A percentile compares a stretch with the other conserved stretches of the same genome.
phyloP scores from a whole-genome alignment of 2,888 invertebrate genomes.

The Hirtodrosophila alboralis region DNA sequence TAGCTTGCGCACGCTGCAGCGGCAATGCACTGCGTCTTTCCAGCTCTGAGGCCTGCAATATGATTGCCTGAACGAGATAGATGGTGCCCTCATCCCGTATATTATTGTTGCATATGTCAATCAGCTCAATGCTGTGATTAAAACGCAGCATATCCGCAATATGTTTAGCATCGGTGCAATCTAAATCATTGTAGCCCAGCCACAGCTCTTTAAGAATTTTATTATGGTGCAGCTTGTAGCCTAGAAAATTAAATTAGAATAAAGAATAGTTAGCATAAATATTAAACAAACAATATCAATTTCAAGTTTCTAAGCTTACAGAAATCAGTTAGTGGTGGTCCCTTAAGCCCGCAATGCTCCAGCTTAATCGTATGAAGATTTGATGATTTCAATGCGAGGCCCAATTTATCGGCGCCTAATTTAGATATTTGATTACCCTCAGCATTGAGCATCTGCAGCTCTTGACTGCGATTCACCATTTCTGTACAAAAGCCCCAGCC shows the following conservation, averaged over 20 bases:
- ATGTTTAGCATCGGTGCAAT: constrained; percentile 90
- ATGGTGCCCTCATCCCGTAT: constrained; percentile 88
- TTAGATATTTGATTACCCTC: constrained; percentile 83
- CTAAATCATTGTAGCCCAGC: constrained; percentile 92
- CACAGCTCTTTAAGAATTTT: constrained; percentile 90
- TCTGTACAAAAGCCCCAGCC: constrained; percentile 92
- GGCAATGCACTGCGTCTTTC: constrained; percentile 73
- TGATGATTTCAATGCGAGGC: constrained; percentile 89
- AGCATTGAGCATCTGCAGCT: constrained; percentile 81
- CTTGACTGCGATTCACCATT: constrained; percentile 83
- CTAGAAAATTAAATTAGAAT: no score
- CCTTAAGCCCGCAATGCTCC: constrained; percentile 90
- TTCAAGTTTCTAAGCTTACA: no score
- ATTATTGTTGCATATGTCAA: constrained; percentile 91
- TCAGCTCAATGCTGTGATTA: constrained; percentile 90
- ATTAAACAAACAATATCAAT: no score
- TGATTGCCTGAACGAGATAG: constrained; percentile 90
- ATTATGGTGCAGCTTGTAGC: constrained; percentile 92
- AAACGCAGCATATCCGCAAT: constrained; percentile 89
- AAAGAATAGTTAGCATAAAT: no score
- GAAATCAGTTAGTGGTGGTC: constrained; percentile 89
- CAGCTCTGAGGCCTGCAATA: constrained; percentile 86
- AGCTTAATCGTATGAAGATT: constrained; percentile 90
- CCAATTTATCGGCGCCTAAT: constrained; percentile 87
- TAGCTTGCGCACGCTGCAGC: constrained; percentile 74